Conservation (phyloP, 2,797 vertebrate genomes). For the Megalops cyprinoides region DNA sequence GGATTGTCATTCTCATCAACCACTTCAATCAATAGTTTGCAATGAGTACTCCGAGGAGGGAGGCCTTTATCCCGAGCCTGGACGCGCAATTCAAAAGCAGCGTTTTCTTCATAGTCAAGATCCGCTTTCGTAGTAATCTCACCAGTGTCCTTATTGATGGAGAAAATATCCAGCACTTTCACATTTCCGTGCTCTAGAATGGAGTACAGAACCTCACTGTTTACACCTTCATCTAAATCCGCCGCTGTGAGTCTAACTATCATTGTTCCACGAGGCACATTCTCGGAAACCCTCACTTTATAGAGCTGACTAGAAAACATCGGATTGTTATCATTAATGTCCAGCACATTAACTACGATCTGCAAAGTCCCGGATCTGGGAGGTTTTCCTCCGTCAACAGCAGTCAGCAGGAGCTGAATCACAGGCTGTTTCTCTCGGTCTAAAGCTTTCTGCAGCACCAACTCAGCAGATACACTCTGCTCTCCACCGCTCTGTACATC, state of each 20-base stretch:
- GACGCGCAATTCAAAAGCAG: conserved; percentile 63
- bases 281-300: conserved; percentile 65
- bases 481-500: conserved; percentile 61
- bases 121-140: conserved; percentile 57
- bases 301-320: conserved; percentile 72
- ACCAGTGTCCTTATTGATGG: conserved; percentile 56
- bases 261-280: conserved; percentile 50
- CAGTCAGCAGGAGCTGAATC: conserved; percentile 64
- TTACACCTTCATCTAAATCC: conserved; percentile 66
- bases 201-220: conserved; percentile 61
- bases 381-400: conserved; percentile 71
- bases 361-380: conserved; percentile 58
- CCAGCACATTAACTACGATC: conserved; percentile 63
- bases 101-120: conserved; percentile 66
- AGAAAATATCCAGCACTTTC: conserved; percentile 50
- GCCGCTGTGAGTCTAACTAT: conserved; percentile 60
- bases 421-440: conserved; percentile 68
- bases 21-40: conserved; percentile 68
- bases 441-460: conserved; percentile 67
- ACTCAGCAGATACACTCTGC: conserved; percentile 63
- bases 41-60: conserved; percentile 56
- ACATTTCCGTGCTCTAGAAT: conserved; percentile 54
- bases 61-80: conserved; percentile 64
- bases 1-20: conserved; percentile 71
- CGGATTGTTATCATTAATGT: conserved; percentile 71